Evolutionary conservation across 2,888 invertebrate genomes (phyloP).

Genomic region (Lasioglossum villosulum): DNA sequence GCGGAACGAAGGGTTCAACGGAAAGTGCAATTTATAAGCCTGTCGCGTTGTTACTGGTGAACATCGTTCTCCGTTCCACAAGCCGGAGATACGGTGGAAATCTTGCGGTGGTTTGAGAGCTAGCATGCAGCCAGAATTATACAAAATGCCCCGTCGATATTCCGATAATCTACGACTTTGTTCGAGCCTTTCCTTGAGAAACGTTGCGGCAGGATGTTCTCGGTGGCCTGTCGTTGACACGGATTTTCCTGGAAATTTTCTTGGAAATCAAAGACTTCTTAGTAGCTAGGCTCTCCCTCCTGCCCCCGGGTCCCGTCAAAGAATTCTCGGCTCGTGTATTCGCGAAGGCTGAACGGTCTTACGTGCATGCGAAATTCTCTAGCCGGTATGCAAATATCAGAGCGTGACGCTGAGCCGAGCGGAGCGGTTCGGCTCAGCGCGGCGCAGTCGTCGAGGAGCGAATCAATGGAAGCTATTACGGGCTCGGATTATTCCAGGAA

Average conservation of each 20-base stretch:
- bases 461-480: slow-evolving; percentile 62
- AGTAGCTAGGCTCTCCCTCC: not conserved
- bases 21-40: not conserved
- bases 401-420: not conserved
- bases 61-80: not conserved
- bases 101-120: not conserved
- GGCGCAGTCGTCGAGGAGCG: slow-evolving; percentile 40
- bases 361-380: slow-evolving; percentile 50
- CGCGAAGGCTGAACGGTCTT: slow-evolving; percentile 1
- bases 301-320: slow-evolving; percentile 1
- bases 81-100: not conserved
- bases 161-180: not conserved
- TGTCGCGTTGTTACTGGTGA: not conserved
- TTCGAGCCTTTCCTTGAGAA: not conserved
- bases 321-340: slow-evolving; percentile 38
- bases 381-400: slow-evolving; percentile 60
- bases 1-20: not conserved
- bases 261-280: slow-evolving; percentile 24
- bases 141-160: not conserved
- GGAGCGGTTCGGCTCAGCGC: not conserved
- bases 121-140: not conserved
- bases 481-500: slow-evolving; percentile 51
- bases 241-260: not conserved
- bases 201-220: not conserved
- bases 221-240: slow-evolving; percentile 6